Evolutionary conservation across 2,888 invertebrate species (phyloP), one percentile per base, ranked within the genome.

Genomic region (Pycnomerus fuliginosus): DNA sequence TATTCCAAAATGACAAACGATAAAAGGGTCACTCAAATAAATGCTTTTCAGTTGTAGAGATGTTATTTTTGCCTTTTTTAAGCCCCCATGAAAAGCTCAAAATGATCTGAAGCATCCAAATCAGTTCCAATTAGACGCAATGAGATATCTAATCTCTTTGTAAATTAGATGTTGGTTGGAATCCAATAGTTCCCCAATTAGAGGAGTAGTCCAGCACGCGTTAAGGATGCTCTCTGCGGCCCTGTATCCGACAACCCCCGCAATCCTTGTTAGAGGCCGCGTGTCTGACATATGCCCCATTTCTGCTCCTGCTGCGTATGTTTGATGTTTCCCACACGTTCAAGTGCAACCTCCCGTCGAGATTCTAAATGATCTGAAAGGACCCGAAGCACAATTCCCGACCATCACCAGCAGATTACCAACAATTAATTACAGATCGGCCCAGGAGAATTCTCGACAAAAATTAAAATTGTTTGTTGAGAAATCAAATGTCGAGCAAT

Each of bases 261-360:
- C 55, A 54, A 48, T 50, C 51, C 56, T 60, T 54, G 59, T 60
- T 62, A 61, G 43, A 44, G 56, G 58, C 31, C 62, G 56, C 61
- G 62, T 62, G 62, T 31, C 58, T 22, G 44, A 57, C 62, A 58
- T 60, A 60, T 61, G 62, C 50, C 55, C 44, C 53, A 28, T 48
- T 51, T 31, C 51, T 53, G 23, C 33, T 51, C 64, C 63, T 56
- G 61, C 60, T 52, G 62, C 47, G 60, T 55, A 53, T 62, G 64
- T 64, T 65, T 65, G 60, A 56, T 62, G 58, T 64, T 66, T 66
- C 66, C 66, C 66, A 66, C 65, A 66, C 66, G 62, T 58, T 64
- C 58, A 58, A 66, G 66, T 65, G 61, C 61, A 54, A 57, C 42
- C 54, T 59, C 55, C 55, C 54, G 52, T 50, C 53, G 58, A 49